A percentile compares a stretch with the other conserved stretches of the same genome.
Conservation (phyloP, 2,113 vertebrate species). For the Gasterosteus nipponicus region DNA sequence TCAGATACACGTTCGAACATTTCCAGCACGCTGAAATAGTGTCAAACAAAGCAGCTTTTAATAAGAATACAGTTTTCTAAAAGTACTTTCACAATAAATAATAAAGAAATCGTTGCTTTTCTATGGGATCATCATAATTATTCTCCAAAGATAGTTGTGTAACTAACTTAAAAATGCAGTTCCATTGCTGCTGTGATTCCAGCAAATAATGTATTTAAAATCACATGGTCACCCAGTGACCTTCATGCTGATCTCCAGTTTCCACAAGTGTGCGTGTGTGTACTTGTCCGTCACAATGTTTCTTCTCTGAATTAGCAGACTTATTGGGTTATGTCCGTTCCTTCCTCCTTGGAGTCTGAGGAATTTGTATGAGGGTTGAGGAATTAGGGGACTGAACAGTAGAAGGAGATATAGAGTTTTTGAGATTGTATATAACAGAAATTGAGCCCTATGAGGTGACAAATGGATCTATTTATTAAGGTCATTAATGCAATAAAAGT, state of each 20-base stretch:
- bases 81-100: not conserved
- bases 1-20: conserved; percentile 30
- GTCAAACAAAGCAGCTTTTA: conserved; percentile 8
- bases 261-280: conserved; percentile 30
- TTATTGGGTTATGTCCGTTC: conserved; percentile 60
- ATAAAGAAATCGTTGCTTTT: not conserved
- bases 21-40: conserved; percentile 27
- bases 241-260: conserved; percentile 41
- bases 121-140: not conserved
- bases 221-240: conserved; percentile 23
- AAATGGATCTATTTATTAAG: not conserved
- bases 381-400: conserved; percentile 19
- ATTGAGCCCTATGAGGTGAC: conserved; percentile 2
- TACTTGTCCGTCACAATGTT: conserved; percentile 54
- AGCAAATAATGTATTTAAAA: conserved; percentile 1
- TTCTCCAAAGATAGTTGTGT: not conserved
- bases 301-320: conserved; percentile 69
- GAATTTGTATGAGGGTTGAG: conserved; percentile 28
- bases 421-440: conserved; percentile 7
- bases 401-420: not conserved
- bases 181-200: not conserved
- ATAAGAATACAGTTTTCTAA: not conserved
- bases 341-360: conserved; percentile 22
- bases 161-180: not conserved
- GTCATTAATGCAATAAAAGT: not conserved